Evolutionary conservation across 2,888 invertebrate species (phyloP).

Genomic region (Trichacis sp.): DNA sequence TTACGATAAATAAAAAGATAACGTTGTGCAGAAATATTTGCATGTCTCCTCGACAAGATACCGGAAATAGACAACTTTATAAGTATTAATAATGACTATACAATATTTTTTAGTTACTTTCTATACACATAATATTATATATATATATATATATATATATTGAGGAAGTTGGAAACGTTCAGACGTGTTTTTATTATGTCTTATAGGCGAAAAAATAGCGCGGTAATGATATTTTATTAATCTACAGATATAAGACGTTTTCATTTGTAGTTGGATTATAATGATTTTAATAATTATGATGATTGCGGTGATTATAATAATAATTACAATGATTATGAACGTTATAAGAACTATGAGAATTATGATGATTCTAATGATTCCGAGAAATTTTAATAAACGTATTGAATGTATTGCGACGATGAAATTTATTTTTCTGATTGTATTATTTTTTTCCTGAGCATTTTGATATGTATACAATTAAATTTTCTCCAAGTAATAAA

Average conservation of each 20-base stretch:
- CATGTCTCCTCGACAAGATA: neutral
- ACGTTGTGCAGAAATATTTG: constrained; percentile 78
- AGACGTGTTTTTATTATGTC: neutral
- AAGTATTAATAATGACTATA: too few relatives aligned
- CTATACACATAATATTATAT: too few relatives aligned
- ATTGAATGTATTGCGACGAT: neutral
- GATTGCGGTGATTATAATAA: too few relatives aligned
- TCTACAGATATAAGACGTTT: neutral
- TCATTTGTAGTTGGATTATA: neutral
- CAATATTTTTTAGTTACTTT: neutral
- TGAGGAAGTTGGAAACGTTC: neutral
- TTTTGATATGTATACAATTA: too few relatives aligned
- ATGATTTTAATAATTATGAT: too few relatives aligned
- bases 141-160: too few relatives aligned
- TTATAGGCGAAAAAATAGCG: neutral
- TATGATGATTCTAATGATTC: too few relatives aligned
- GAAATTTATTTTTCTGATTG: too few relatives aligned
- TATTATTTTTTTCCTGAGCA: too few relatives aligned
- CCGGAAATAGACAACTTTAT: neutral
- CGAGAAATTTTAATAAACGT: neutral
- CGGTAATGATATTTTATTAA: neutral
- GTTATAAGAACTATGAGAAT: too few relatives aligned
- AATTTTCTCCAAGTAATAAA: too few relatives aligned
- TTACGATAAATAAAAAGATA: constrained; percentile 4
- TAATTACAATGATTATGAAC: too few relatives aligned